A percentile compares a stretch with the other conserved stretches of the same genome.
phyloP scores from a whole-genome alignment of 2,888 invertebrate genomes.

The Pristionchus fissidentatus region DNA sequence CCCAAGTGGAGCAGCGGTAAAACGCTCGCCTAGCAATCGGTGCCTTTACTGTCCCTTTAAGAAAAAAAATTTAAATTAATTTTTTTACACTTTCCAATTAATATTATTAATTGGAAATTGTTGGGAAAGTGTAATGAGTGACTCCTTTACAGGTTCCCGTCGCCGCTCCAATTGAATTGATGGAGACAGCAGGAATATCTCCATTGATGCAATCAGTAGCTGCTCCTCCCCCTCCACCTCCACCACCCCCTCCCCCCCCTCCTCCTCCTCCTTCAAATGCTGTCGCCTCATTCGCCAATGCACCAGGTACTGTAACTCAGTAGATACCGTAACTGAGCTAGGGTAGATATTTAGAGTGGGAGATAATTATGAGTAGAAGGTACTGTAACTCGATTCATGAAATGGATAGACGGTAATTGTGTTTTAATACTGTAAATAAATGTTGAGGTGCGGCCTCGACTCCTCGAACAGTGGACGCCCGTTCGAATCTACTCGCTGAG shows the following conservation, averaged over 20 bases:
- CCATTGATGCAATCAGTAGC: conserved; percentile 35
- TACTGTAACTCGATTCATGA: too few species aligned
- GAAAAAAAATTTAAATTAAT: too few species aligned
- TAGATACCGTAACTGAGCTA: too few species aligned
- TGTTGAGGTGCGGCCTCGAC: neutral
- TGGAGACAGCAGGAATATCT: conserved; percentile 13
- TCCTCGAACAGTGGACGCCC: neutral
- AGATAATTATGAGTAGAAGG: too few species aligned
- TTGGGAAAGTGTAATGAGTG: too few species aligned
- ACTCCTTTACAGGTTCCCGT: neutral
- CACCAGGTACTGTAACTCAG: conserved; percentile 44
- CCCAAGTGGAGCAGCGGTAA: too few species aligned
- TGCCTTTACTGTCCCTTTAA: too few species aligned
- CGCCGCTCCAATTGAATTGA: conserved; percentile 9
- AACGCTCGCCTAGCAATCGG: too few species aligned
- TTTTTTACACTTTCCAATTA: too few species aligned
- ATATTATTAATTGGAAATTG: too few species aligned
- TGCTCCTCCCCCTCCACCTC: conserved; percentile 64
- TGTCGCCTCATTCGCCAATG: conserved; percentile 53
- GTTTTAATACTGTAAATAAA: neutral
- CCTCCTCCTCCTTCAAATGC: conserved; percentile 52
- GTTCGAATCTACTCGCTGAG: conserved; percentile 67
- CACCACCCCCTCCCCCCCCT: conserved; percentile 69
- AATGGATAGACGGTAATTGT: neutral
- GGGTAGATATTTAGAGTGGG: too few species aligned